Evolutionary conservation across 64 coral and sea anemone species (phyloP), one percentile per base, ranked within the genome.

Genomic region (Hydrozoanthus tunicans): DNA sequence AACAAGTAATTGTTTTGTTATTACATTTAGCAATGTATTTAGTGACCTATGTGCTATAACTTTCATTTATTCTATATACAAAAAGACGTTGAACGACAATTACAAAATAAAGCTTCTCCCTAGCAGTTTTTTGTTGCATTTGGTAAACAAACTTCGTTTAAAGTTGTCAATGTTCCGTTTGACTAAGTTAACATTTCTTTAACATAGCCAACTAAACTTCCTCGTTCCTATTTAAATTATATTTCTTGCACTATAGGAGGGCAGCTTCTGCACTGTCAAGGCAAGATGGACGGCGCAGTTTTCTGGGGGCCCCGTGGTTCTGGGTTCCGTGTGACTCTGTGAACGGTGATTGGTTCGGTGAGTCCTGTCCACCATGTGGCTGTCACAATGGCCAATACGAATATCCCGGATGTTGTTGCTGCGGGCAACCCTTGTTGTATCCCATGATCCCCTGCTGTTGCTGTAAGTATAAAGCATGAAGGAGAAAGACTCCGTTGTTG

Each of bases 371-470:
- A 14, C 56, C 57, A 59, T 58, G 83, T 51, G 11, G 58, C 68
- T 58, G 64, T 51, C 51, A 26, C 9, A 51, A 51, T 53, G 32
- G 27, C 7, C 72, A 76, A 13, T 52, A 76, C 27, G 72, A 76
- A 52, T 51, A 52, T 12, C 83, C 82, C 82, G 82, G 64, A 85
- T 86, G 83, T 59, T 73, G 83, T 55, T 66, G 62, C 14, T 59
- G 83, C 68, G 17, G 59, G 8, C 11, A 11, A 3, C 69, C 83
- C 9, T 73, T 25, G 83, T 8, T 86, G 8, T 60, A 73, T 82
- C 80, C 80, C 83, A 4, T 26, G 6, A 59, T 58, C 8, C 68
- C 83, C 11, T 86, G 83, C 54, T 57, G 65, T 74, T 86, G 83
- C 74, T 86, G 83, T 86, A 86, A 86, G 83, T 82, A 32, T 58